A percentile compares a stretch with the other conserved stretches of the same genome.
Conservation (phyloP, 2,113 vertebrate species). For the Phodopus roborovskii region DNA sequence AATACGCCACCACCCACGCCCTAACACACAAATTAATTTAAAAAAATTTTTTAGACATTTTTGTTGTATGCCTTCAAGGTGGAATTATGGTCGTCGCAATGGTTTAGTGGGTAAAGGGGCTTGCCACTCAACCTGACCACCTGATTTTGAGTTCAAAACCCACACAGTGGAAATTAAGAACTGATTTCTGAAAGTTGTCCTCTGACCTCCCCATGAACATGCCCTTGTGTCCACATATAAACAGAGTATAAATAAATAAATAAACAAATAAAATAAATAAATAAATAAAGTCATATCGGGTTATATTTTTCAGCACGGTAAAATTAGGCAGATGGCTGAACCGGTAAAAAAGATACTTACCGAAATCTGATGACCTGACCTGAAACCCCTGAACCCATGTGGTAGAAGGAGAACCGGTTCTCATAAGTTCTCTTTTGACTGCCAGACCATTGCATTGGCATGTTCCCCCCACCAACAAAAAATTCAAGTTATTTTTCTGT, state of each 20-base stretch:
- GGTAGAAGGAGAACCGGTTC: too few relatives aligned
- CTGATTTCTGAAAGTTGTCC: neutral
- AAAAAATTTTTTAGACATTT: neutral
- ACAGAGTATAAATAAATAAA: neutral
- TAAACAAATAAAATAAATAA: neutral
- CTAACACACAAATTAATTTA: neutral
- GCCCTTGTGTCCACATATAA: neutral
- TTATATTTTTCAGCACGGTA: neutral
- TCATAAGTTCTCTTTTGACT: neutral
- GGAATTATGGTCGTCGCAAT: neutral
- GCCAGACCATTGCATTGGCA: neutral
- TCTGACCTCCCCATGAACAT: neutral
- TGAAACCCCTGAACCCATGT: neutral
- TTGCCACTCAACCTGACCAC: neutral
- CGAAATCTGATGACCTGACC: neutral
- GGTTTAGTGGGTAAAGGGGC: neutral
- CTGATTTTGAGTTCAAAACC: neutral
- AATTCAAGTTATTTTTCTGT: neutral
- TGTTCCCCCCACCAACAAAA: neutral
- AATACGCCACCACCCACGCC: neutral
- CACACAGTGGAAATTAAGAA: neutral
- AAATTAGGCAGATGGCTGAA: neutral
- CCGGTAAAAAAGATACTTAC: neutral
- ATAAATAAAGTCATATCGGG: neutral
- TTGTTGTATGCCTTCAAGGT: neutral